Evolutionary conservation across 1,140 invertebrate genomes (phyloP), one percentile per base, ranked within the genome.

Genomic region (Campoletis sonorensis): DNA sequence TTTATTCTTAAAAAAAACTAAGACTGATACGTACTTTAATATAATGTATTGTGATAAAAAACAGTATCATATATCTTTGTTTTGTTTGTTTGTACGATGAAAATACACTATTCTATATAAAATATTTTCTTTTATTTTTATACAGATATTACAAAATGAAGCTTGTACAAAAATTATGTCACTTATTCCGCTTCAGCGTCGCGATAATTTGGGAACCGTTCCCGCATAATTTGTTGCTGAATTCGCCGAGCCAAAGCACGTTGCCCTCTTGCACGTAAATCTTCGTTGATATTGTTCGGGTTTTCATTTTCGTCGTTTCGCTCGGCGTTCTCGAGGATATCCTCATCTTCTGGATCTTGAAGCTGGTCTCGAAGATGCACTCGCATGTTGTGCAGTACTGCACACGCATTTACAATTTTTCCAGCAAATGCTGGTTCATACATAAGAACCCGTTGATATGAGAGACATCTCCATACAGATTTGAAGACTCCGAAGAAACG

Each of bases 311-410:
- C n/a, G n/a, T n/a, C n/a, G n/a, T n/a, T n/a, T n/a, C n/a, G n/a
- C n/a, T n/a, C n/a, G n/a, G n/a, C n/a, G n/a, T n/a, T n/a, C n/a
- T n/a, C n/a, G n/a, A n/a, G 15, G 4, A 3, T 2, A 21, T 16
- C 4, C 4, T 54, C 15, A 54, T 4, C 51, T 54, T 7, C 16
- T 15, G 51, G 4, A 7, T 4, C 51, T 54, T 16, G 51, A 18
- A 18, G 51, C 16, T 54, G 4, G 4, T 54, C 51, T 7, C n/a
- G 37, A 37, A 4, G 37, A 4, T 37, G 37, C 10, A 37, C 15
- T 54, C 58, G 1, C 58, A 64, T n/a, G n/a, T 64, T 64, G n/a
- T 64, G 58, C 21, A 64, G 21, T 23, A 64, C 58, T 64, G 58
- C 58, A 23, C 58, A 64, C 2, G 58, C 58, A 64, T 64, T 64